These are phyloP conservation scores for Andrena praecox DNA, from an alignment of 2,888 invertebrate genomes.

Conservation along the genomic window DNA sequence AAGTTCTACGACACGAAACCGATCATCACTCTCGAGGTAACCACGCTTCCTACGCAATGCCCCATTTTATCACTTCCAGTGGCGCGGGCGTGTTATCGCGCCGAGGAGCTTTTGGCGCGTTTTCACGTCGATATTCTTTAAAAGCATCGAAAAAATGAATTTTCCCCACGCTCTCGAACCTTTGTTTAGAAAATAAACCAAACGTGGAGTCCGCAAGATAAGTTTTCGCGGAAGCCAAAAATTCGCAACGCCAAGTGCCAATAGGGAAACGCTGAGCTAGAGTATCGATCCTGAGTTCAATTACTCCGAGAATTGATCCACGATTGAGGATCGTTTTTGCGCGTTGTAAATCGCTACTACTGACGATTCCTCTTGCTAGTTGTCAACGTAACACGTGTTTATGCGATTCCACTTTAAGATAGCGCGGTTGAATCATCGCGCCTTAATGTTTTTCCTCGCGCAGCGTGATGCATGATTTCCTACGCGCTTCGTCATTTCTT, in stretches of 20 bases:
- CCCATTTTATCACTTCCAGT: too few relatives aligned
- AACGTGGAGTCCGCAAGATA: too few relatives aligned
- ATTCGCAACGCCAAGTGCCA: neutral
- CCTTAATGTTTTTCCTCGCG: neutral
- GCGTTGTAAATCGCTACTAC: neutral
- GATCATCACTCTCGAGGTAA: conserved; percentile 74
- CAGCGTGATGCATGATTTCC: conserved; percentile 6
- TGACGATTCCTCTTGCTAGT: neutral
- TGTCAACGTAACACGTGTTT: neutral
- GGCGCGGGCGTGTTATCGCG: too few relatives aligned
- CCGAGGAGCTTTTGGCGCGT: too few relatives aligned
- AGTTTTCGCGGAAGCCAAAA: neutral
- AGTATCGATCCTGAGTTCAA: too few relatives aligned
- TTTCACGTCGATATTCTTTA: too few relatives aligned
- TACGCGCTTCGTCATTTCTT: neutral
- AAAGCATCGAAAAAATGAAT: too few relatives aligned
- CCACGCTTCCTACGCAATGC: neutral
- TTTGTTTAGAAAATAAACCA: too few relatives aligned
- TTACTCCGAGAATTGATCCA: too few relatives aligned
- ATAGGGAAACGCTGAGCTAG: neutral
- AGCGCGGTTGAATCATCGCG: conserved; percentile 9
- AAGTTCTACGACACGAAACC: conserved; percentile 79
- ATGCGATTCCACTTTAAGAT: neutral
- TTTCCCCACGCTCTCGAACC: too few relatives aligned
- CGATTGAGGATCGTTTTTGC: neutral